phyloP scores from a whole-genome alignment of 2,888 invertebrate species.

The Isoperla grammatica region DNA sequence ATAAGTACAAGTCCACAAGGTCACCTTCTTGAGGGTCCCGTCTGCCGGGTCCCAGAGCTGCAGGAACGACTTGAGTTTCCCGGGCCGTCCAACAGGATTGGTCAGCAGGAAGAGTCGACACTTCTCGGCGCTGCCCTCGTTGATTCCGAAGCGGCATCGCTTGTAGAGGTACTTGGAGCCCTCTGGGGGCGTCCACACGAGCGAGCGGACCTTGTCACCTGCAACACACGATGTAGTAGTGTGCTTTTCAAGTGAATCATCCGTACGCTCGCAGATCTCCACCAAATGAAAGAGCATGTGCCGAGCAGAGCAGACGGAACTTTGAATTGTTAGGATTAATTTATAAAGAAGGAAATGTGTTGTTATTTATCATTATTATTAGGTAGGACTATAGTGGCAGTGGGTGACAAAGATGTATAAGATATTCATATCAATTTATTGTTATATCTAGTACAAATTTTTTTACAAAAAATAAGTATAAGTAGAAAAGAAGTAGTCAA shows the following conservation, averaged over 20 bases:
- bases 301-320: not conserved
- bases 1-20: no score
- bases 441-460: no score
- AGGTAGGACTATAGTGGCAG: no score
- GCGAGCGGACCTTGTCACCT: conserved; percentile 62
- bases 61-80: conserved; percentile 65
- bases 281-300: not conserved
- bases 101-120: conserved; percentile 68
- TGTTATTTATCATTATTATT: no score
- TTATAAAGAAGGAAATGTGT: no score
- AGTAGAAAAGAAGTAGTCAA: no score
- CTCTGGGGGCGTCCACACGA: conserved; percentile 70
- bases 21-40: conserved; percentile 50
- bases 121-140: conserved; percentile 60
- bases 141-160: conserved; percentile 69
- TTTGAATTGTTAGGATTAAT: no score
- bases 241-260: no score
- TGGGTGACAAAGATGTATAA: no score
- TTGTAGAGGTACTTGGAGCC: conserved; percentile 77
- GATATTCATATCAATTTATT: no score
- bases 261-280: no score
- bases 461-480: no score
- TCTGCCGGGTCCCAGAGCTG: conserved; percentile 72
- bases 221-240: conserved; percentile 31
- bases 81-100: conserved; percentile 70